Evolutionary conservation across 2,888 invertebrate species (phyloP).

Genomic region (Andrena dorsata): DNA sequence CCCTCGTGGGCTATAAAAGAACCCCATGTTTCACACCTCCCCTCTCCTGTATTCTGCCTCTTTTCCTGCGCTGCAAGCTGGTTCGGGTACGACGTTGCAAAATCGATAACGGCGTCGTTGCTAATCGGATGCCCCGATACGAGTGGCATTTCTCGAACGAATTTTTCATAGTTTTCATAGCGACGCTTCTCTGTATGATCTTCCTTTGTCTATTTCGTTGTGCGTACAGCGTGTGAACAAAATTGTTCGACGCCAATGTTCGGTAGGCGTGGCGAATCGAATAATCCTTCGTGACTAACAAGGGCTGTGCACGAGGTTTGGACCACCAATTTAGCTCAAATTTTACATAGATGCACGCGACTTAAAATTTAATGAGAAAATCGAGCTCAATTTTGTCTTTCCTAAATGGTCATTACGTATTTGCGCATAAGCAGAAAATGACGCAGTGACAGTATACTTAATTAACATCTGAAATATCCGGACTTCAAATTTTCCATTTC

Average conservation of each 20-base stretch:
- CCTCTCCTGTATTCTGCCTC: constrained; percentile 48
- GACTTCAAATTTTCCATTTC: too few relatives aligned
- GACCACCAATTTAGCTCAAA: too few relatives aligned
- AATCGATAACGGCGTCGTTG: constrained; percentile 74
- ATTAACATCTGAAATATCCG: too few relatives aligned
- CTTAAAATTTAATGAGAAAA: too few relatives aligned
- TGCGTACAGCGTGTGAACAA: constrained; percentile 16
- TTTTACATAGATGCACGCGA: too few relatives aligned
- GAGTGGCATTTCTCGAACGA: constrained; percentile 46
- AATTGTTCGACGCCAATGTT: constrained; percentile 34
- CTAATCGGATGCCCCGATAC: constrained; percentile 72
- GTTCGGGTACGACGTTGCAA: constrained; percentile 72
- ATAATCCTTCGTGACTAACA: constrained; percentile 26
- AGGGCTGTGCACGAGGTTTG: too few relatives aligned
- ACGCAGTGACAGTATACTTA: too few relatives aligned
- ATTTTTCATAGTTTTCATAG: constrained; percentile 40
- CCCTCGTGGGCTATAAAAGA: constrained; percentile 73
- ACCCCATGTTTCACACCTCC: constrained; percentile 61
- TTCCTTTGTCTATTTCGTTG: constrained; percentile 11
- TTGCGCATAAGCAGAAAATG: too few relatives aligned
- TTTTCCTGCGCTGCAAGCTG: constrained; percentile 71
- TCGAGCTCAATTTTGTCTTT: too few relatives aligned
- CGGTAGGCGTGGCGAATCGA: constrained; percentile 62
- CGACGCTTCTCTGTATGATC: not conserved
- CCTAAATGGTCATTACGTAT: too few relatives aligned